Percentiles rank a stretch among this genome's conserved stretches.
These are phyloP conservation scores for Euclidia mi DNA, from an alignment of 2,888 invertebrate species.

Conservation along the genomic window DNA sequence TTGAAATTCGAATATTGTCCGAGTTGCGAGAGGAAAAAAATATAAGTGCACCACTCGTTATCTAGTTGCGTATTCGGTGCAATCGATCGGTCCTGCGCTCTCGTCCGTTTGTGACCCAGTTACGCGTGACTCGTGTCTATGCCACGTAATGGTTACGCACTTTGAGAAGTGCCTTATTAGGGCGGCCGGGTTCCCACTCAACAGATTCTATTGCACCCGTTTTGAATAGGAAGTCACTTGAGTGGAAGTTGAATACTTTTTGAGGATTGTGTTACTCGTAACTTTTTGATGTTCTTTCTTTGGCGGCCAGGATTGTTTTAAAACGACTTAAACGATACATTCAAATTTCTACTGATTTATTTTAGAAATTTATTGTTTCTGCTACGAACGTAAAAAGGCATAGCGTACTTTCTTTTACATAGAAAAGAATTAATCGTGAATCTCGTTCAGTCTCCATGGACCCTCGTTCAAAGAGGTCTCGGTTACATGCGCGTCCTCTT, in stretches of 20 bases:
- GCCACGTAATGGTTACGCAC: constrained; percentile 57
- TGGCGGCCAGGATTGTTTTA: too few species aligned
- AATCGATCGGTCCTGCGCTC: constrained; percentile 74
- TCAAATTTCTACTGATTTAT: too few species aligned
- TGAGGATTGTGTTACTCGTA: neutral
- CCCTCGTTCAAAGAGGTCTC: constrained; percentile 25
- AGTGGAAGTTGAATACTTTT: neutral
- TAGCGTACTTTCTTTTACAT: constrained; percentile 20
- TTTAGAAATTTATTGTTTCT: too few species aligned
- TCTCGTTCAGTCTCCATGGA: constrained; percentile 31
- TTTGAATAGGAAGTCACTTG: constrained; percentile 8
- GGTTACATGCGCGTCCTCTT: constrained; percentile 29
- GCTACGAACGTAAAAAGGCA: neutral
- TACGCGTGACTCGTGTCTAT: constrained; percentile 61
- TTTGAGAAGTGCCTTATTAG: constrained; percentile 59
- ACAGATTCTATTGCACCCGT: constrained; percentile 7
- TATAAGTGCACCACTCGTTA: constrained; percentile 61
- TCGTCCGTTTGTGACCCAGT: constrained; percentile 73
- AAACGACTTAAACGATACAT: too few species aligned
- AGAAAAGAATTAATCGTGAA: constrained; percentile 11
- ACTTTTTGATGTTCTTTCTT: neutral
- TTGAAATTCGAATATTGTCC: neutral
- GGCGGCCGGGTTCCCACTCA: constrained; percentile 28
- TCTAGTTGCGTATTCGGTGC: constrained; percentile 68
- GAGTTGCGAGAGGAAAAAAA: constrained; percentile 23